phyloP scores from a whole-genome alignment of 2,888 invertebrate species.

The Thumatha senex region DNA sequence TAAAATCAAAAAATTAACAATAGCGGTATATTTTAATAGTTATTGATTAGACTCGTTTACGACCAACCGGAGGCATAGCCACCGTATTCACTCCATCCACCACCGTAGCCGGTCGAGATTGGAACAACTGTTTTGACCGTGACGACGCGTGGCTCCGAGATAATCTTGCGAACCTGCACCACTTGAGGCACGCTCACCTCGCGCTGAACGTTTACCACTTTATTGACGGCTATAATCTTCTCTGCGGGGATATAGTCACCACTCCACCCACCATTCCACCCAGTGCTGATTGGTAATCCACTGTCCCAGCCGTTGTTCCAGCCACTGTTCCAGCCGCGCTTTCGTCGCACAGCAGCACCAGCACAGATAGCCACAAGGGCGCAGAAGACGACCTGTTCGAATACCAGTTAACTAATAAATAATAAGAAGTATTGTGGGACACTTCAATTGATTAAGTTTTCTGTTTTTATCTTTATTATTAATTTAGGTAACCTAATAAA shows the following conservation, averaged over 20 bases:
- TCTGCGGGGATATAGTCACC: slow-evolving; percentile 26
- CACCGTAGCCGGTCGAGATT: slow-evolving; percentile 29
- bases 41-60: no score
- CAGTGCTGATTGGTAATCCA: no score
- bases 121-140: slow-evolving; percentile 60
- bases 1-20: neutral
- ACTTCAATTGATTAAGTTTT: no score
- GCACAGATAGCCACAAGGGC: slow-evolving; percentile 7
- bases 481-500: no score
- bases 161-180: slow-evolving; percentile 50
- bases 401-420: neutral
- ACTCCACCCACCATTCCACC: slow-evolving; percentile 1
- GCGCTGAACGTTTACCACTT: slow-evolving; percentile 53
- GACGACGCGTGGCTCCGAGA: slow-evolving; percentile 57
- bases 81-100: slow-evolving; percentile 16
- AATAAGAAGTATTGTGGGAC: no score
- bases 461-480: no score
- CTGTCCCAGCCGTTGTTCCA: neutral
- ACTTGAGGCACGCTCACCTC: slow-evolving; percentile 51
- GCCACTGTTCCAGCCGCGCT: slow-evolving; percentile 24
- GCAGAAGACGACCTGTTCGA: slow-evolving; percentile 7
- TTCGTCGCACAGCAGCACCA: slow-evolving; percentile 28
- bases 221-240: slow-evolving; percentile 47
- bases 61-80: no score
- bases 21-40: no score